Evolutionary conservation across 2,888 invertebrate genomes (phyloP), one percentile per base, ranked within the genome.

Genomic region (Caenorhabditis sinica): DNA sequence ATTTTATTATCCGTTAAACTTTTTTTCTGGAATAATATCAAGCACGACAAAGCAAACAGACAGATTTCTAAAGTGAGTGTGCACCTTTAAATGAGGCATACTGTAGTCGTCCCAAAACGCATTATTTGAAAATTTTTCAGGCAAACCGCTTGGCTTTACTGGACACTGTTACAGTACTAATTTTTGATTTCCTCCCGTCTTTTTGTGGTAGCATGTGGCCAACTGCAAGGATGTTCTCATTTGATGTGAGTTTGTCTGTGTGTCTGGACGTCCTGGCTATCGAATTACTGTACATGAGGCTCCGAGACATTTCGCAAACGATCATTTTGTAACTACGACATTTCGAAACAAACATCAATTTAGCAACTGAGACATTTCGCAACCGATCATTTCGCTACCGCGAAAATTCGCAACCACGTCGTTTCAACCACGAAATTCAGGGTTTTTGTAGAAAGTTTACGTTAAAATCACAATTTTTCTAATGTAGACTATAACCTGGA

Each of bases 191-290:
- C 20, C 20, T 60, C 3, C 72, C 72, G 1, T 58, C 72, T 9
- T 58, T 72, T 45, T 40, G 72, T 60, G 72, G 72, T 5, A 56
- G 28, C 9, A 69, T 53, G 56, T 69, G 53, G 65, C 65, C 65
- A 0, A 65, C 69, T 28, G 53, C 53, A 11, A 40, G 13, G n/a
- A 23, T 69, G 23, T 51, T 56, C 40, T 40, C 53, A 23, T 69
- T 69, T 17, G 65, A 65, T 65, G 65, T 65, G n/a, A 65, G 45
- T n/a, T 25, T 53, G 5, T 3, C 4, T 33, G 33, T 33, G 33
- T 33, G 33, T 33, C 4, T 6, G 33, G 33, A 4, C 8, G 5
- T 6, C 33, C 33, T 6, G 8, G 33, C 20, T 51, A n/a, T 51
- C 15, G 45, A 17, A 17, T n/a, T 33, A 33, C 33, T 33, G 33